phyloP scores from a whole-genome alignment of 1,140 invertebrate genomes.

The Tetramorium simillimum region DNA sequence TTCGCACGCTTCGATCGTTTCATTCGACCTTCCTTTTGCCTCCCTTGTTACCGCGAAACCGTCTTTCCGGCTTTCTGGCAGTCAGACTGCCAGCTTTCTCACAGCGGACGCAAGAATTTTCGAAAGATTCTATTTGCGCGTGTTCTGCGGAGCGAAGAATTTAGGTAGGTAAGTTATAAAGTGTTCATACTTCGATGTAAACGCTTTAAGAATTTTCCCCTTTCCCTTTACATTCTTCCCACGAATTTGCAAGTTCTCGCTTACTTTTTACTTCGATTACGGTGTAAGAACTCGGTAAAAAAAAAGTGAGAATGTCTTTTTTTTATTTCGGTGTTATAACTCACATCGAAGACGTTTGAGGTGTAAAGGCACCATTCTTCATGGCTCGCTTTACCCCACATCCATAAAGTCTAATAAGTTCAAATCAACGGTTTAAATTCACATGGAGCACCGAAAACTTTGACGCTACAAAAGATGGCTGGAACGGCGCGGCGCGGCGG shows the following conservation, averaged over 20 bases:
- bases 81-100: not conserved
- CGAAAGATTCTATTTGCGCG: conserved; percentile 60
- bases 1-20: conserved; percentile 17
- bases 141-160: conserved; percentile 16
- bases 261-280: not conserved
- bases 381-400: not conserved
- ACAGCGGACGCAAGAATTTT: conserved; percentile 46
- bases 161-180: conserved; percentile 47
- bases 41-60: conserved; percentile 53
- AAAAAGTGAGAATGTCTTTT: not conserved
- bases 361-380: not conserved
- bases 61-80: conserved; percentile 34
- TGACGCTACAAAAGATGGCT: not conserved
- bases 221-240: conserved; percentile 21
- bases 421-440: not conserved
- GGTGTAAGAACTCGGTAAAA: not conserved
- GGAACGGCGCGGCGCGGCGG: too few species aligned
- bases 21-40: conserved; percentile 8
- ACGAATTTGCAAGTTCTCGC: conserved; percentile 25
- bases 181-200: conserved; percentile 41
- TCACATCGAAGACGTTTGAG: not conserved
- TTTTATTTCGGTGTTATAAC: not conserved
- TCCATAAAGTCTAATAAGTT: not conserved
- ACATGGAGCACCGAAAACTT: not conserved
- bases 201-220: conserved; percentile 28